Evolutionary conservation across 2,797 vertebrate genomes (phyloP), one percentile per base, ranked within the genome.

Genomic region (Sphenopsis melanotis): DNA sequence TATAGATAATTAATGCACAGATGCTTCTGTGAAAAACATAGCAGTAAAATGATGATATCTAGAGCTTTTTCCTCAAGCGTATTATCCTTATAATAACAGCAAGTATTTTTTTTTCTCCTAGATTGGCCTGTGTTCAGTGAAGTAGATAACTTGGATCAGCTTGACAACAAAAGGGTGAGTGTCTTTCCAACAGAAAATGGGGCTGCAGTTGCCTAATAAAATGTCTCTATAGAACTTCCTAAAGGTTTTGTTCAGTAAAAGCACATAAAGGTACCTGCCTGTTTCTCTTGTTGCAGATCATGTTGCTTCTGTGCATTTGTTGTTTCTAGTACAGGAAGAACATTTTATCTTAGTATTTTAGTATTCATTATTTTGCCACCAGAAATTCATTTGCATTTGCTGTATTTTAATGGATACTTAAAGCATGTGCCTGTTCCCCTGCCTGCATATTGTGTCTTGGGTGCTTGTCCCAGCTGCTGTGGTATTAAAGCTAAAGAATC

Each of bases 91-190:
- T 6, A 60, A 15, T 91, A 95, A 94, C 23, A 63, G 20, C 19
- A 84, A 63, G 21, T 86, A 13, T 76, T 55, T 79, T 89, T 47
- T 66, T 78, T 95, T 97, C 42, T 88, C 41, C 94, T 95, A 99
- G 99, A 98, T 18, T 98, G 98, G 97, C 98, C 98, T 60, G 98
- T 98, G 59, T 98, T 99, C 81, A 97, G 94, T 68, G 99, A 99
- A 85, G 97, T 98, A 49, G 98, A 98, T 66, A 98, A 98, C 32
- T 93, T 98, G 34, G 96, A 98, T 63, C 97, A 92, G 7, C 91
- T 97, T 63, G 95, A 98, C 88, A 99, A 98, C 94, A 98, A 98
- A 91, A 98, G 98, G 98, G 99, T 99, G 96, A 98, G 98, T 97
- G 57, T 66, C 49, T 83, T 89, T 71, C 52, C 20, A 56, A 13